These are phyloP conservation scores for Zaprionus inermis DNA, from an alignment of 1,140 invertebrate species.

Conservation along the genomic window DNA sequence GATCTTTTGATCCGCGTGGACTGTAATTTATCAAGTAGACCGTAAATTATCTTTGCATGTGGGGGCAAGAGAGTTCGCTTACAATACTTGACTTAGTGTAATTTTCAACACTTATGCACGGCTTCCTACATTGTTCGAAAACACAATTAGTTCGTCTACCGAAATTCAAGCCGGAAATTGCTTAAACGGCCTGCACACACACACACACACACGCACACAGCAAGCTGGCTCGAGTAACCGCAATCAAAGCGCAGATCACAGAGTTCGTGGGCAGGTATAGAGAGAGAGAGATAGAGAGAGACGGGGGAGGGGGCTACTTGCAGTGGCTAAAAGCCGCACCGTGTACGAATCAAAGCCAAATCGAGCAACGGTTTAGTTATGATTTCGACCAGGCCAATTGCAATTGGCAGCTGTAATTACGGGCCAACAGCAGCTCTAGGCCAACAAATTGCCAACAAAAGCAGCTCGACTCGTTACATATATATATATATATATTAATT, in stretches of 20 bases:
- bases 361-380: slow-evolving; percentile 38
- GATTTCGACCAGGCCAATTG: slow-evolving; percentile 32
- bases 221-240: not conserved
- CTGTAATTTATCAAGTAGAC: slow-evolving; percentile 4
- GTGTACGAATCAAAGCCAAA: slow-evolving; percentile 37
- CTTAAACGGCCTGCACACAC: slow-evolving; percentile 30
- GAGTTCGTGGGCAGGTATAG: not conserved
- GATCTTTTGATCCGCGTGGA: not conserved
- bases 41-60: slow-evolving; percentile 17
- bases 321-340: slow-evolving; percentile 28
- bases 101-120: slow-evolving; percentile 24
- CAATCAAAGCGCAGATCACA: slow-evolving; percentile 17
- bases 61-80: not conserved
- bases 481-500: not conserved
- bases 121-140: slow-evolving; percentile 21
- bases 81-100: slow-evolving; percentile 16
- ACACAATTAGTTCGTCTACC: slow-evolving; percentile 48
- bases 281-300: not conserved
- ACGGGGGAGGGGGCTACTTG: not conserved
- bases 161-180: slow-evolving; percentile 60
- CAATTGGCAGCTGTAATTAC: slow-evolving; percentile 45
- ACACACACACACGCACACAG: not conserved
- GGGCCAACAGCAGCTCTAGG: slow-evolving; percentile 5
- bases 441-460: slow-evolving; percentile 49
- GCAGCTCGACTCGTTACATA: slow-evolving; percentile 2